These are phyloP conservation scores for Hyphantria cunea DNA, from an alignment of 1,140 invertebrate species.

Conservation along the genomic window DNA sequence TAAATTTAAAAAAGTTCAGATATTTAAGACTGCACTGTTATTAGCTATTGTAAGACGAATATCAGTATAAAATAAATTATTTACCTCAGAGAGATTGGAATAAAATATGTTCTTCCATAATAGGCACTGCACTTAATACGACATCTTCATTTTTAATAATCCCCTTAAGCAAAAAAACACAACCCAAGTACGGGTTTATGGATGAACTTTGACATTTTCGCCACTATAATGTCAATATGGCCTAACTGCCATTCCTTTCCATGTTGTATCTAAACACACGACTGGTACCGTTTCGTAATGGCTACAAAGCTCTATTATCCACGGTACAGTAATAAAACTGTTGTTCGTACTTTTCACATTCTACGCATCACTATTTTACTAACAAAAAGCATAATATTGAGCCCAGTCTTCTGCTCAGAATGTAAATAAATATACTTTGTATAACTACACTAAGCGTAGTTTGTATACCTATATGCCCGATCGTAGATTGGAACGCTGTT, in stretches of 20 bases:
- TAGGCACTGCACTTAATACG: conserved; percentile 6
- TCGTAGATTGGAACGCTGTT: conserved; percentile 62
- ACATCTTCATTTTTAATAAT: conserved; percentile 29
- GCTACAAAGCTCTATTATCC: too few species aligned
- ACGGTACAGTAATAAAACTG: too few species aligned
- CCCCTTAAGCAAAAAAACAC: conserved; percentile 32
- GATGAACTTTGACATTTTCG: conserved; percentile 74
- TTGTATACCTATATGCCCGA: conserved; percentile 31
- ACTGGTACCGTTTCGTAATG: too few species aligned
- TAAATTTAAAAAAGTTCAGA: too few species aligned
- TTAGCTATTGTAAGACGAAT: too few species aligned
- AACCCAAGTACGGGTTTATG: conserved; percentile 30
- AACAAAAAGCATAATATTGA: conserved; percentile 15
- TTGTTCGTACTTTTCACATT: too few species aligned
- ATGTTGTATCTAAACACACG: conserved; percentile 29
- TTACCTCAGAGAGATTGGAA: not conserved
- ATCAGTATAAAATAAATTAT: too few species aligned
- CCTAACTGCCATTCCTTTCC: conserved; percentile 53
- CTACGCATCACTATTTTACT: conserved; percentile 6
- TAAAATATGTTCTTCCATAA: not conserved
- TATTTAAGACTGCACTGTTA: too few species aligned
- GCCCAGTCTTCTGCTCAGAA: conserved; percentile 15
- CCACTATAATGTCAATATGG: conserved; percentile 50
- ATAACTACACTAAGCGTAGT: conserved; percentile 15
- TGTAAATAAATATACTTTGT: conserved; percentile 41